Percentiles rank a stretch among this genome's conserved stretches.
Conservation (phyloP, 1,140 invertebrate genomes). For the Anastrepha ludens region DNA sequence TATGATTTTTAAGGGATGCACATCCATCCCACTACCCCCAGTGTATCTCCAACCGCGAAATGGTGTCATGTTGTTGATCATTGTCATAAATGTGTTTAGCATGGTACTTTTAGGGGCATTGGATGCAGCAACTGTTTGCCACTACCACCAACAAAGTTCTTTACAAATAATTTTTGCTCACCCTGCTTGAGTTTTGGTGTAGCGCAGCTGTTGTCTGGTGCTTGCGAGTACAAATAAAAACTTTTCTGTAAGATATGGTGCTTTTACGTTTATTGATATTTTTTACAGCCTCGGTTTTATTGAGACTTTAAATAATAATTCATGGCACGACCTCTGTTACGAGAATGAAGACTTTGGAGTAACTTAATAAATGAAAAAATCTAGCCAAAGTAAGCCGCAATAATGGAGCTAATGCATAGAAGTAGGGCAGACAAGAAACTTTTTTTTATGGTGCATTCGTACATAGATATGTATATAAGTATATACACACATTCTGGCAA, state of each 20-base stretch:
- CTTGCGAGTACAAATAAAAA: conserved; percentile 25
- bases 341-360: not conserved
- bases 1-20: not conserved
- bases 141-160: too few relatives aligned
- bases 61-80: conserved; percentile 29
- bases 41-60: not conserved
- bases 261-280: not conserved
- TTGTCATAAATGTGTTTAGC: conserved; percentile 6
- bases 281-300: not conserved
- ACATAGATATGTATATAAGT: too few relatives aligned
- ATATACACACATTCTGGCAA: too few relatives aligned
- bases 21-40: not conserved
- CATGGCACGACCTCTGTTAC: not conserved
- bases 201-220: not conserved
- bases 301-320: conserved; percentile 23
- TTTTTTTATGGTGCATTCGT: too few relatives aligned
- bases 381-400: not conserved
- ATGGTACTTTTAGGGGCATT: too few relatives aligned
- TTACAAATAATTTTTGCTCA: too few relatives aligned
- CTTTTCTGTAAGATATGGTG: not conserved
- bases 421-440: not conserved
- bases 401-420: not conserved
- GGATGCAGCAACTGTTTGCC: too few relatives aligned
- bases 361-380: not conserved
- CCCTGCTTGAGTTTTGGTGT: not conserved